These are phyloP conservation scores for Bradypodion pumilum DNA, from an alignment of 2,797 vertebrate genomes.

Conservation along the genomic window DNA sequence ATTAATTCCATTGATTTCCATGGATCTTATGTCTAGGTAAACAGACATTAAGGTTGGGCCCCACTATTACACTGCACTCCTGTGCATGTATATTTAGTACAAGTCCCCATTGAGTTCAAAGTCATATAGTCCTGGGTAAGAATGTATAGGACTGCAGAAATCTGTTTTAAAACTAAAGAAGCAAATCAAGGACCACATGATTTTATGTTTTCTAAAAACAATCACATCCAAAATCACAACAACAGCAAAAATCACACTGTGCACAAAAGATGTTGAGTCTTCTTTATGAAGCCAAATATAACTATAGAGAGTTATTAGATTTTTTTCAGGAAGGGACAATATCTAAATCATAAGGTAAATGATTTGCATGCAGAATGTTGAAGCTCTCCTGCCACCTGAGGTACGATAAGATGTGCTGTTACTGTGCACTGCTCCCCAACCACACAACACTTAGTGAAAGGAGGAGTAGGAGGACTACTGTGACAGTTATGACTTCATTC, in stretches of 20 bases:
- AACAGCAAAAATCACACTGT: no score
- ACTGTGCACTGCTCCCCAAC: no score
- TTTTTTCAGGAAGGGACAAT: background rate
- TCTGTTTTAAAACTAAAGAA: background rate
- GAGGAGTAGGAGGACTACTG: no score
- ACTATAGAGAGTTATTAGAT: background rate
- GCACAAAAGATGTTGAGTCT: background rate
- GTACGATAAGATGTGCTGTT: no score
- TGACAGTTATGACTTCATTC: no score
- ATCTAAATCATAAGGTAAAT: background rate
- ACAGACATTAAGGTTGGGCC: background rate
- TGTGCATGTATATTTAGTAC: background rate
- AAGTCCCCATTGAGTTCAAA: no score
- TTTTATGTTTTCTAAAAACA: background rate
- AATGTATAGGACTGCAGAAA: background rate
- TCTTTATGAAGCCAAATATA: background rate
- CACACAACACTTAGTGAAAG: no score
- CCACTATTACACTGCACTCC: background rate
- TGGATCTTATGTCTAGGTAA: background rate
- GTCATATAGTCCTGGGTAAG: background rate
- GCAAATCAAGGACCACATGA: background rate
- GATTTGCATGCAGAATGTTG: background rate
- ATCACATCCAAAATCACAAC: background rate
- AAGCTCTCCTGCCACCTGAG: no score
- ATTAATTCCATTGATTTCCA: no score